Conservation (phyloP, 2,113 vertebrate species). For the Galemys pyrenaicus region DNA sequence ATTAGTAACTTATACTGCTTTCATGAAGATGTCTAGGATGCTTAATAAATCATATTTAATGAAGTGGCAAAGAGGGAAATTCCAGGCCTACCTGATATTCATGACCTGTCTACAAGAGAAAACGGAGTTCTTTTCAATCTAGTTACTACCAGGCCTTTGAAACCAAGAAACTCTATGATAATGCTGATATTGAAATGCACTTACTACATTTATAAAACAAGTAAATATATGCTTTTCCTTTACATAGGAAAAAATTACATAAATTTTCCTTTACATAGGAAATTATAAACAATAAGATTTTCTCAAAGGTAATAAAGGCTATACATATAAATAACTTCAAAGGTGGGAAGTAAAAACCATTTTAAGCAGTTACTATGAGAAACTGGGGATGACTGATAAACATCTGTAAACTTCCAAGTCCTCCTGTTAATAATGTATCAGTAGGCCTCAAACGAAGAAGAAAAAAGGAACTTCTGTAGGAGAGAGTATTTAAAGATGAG, state of each 20-base stretch:
- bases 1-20: neutral
- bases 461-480: neutral
- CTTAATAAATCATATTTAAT: neutral
- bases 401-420: neutral
- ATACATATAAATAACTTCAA: neutral
- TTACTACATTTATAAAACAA: slow-evolving; percentile 38
- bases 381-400: neutral
- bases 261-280: neutral
- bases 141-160: neutral
- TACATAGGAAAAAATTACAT: neutral
- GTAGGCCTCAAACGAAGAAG: neutral
- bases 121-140: neutral
- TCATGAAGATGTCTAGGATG: neutral
- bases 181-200: neutral
- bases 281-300: neutral
- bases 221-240: neutral
- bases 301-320: neutral
- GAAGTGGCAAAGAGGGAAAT: slow-evolving; percentile 25
- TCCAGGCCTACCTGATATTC: neutral
- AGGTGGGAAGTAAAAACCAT: neutral
- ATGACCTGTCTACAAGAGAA: neutral
- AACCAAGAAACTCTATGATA: neutral
- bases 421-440: neutral
- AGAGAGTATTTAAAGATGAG: too few relatives aligned
- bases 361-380: neutral